Evolutionary conservation across 2,888 invertebrate genomes (phyloP), one percentile per base, ranked within the genome.

Genomic region (Eristalis tenax): DNA sequence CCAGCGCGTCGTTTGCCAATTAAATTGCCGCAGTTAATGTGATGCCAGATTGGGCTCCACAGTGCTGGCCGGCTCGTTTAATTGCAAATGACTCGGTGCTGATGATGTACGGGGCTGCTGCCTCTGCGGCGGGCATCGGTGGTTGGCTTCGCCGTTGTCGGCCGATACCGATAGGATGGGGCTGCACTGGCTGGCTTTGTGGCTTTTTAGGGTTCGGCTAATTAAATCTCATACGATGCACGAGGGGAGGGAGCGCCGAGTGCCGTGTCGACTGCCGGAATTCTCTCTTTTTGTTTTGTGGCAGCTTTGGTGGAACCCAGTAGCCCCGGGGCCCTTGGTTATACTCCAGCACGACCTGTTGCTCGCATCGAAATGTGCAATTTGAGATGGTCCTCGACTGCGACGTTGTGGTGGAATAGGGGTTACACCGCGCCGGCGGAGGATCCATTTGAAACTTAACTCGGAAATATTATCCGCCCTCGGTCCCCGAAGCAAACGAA

Each of bases 1-100:
- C 83, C 87, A 70, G 87, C 79, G 87, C 87, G 79, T 71, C 87
- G 83, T 87, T 87, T 87, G 83, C 87, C 87, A 87, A 87, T 87
- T 87, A 87, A 87, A 87, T 87, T 87, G 79, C 83, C 87, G 87
- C 87, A 83, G 83, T 87, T 87, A 87, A 87, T 78, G 86, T 71
- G 86, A 87, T 80, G 68, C 83, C 79, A 87, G 87, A 87, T 87
- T 87, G 83, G 83, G 78, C 83, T 75, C 69, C 79, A 63, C 77
- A 74, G 63, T 26, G 75, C 73, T 79, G 83, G 75, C 76, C 79
- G 79, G 63, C 73, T 87, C 83, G 83, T 87, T 87, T 87, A 83
- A 83, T 83, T 71, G 87, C 64, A 83, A 87, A 83, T 87, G 87
- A 80, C 71, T 87, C 76, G 79, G 63, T 76, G 83, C 61, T 69